These are phyloP conservation scores for Metaphire vulgaris DNA, from an alignment of 1,140 invertebrate genomes.

Conservation along the genomic window DNA sequence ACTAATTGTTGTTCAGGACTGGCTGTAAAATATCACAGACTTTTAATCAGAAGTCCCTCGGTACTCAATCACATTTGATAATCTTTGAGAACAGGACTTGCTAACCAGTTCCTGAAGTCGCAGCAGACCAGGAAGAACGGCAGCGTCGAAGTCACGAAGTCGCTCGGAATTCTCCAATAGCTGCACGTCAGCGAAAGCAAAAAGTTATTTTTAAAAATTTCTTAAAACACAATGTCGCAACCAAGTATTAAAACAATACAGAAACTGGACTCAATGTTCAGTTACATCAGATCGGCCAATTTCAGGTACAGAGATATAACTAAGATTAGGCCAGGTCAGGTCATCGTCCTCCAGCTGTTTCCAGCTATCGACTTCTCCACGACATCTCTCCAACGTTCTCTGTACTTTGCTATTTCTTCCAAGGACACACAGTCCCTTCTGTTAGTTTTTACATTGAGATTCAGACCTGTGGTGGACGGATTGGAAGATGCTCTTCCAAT, in stretches of 20 bases:
- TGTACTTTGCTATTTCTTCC: too few species aligned
- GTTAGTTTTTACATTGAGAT: too few species aligned
- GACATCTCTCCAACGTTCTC: too few species aligned
- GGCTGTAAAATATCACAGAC: not conserved
- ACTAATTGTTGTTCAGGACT: not conserved
- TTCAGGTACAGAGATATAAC: not conserved
- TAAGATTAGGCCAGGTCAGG: not conserved
- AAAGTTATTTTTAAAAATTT: too few species aligned
- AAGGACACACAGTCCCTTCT: too few species aligned
- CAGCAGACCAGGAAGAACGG: constrained; percentile 65
- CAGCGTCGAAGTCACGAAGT: constrained; percentile 64
- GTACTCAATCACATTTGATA: not conserved
- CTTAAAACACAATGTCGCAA: not conserved
- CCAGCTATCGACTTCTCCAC: not conserved
- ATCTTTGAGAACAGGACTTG: not conserved
- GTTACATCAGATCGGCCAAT: not conserved
- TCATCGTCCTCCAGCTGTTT: not conserved
- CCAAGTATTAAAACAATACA: not conserved
- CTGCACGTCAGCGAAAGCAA: constrained; percentile 39
- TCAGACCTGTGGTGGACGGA: too few species aligned
- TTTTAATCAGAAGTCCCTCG: too few species aligned
- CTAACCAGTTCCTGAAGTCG: constrained; percentile 65
- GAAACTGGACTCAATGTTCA: not conserved
- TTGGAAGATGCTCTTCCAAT: too few species aligned
- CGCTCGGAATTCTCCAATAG: constrained; percentile 73